Conservation (phyloP, 1,140 invertebrate genomes). For the Ganaspis sp. region DNA sequence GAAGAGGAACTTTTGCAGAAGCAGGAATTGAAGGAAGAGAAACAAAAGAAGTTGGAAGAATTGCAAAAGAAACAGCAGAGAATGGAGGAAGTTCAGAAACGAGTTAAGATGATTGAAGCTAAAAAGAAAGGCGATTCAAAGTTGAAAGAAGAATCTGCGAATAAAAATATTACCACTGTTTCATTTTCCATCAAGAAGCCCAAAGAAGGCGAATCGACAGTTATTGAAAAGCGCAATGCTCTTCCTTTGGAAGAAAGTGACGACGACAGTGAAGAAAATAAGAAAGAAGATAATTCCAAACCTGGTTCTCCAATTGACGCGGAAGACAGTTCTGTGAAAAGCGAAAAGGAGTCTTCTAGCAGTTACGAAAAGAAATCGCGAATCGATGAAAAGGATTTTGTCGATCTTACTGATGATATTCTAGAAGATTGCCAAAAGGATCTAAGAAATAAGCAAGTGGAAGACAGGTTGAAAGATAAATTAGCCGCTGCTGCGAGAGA, state of each 20-base stretch:
- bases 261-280: constrained; percentile 80
- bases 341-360: constrained; percentile 51
- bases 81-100: constrained; percentile 76
- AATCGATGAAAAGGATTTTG: constrained; percentile 71
- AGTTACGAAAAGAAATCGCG: constrained; percentile 56
- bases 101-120: constrained; percentile 74
- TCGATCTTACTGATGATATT: constrained; percentile 77
- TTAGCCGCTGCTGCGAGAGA: constrained; percentile 79
- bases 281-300: constrained; percentile 62
- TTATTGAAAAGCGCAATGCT: constrained; percentile 81
- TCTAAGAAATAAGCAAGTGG: constrained; percentile 70
- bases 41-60: constrained; percentile 72
- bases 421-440: constrained; percentile 72
- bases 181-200: constrained; percentile 89
- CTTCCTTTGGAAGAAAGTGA: constrained; percentile 85
- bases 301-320: constrained; percentile 56
- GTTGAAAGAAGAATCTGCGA: constrained; percentile 46
- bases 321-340: constrained; percentile 36
- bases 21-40: constrained; percentile 73
- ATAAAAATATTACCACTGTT: constrained; percentile 78
- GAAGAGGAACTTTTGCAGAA: constrained; percentile 72
- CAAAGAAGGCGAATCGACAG: constrained; percentile 82
- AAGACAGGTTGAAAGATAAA: constrained; percentile 82
- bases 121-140: constrained; percentile 68
- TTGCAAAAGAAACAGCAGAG: constrained; percentile 72